These are phyloP conservation scores for Sycobia sp. DNA, from an alignment of 1,140 invertebrate genomes.

Conservation along the genomic window DNA sequence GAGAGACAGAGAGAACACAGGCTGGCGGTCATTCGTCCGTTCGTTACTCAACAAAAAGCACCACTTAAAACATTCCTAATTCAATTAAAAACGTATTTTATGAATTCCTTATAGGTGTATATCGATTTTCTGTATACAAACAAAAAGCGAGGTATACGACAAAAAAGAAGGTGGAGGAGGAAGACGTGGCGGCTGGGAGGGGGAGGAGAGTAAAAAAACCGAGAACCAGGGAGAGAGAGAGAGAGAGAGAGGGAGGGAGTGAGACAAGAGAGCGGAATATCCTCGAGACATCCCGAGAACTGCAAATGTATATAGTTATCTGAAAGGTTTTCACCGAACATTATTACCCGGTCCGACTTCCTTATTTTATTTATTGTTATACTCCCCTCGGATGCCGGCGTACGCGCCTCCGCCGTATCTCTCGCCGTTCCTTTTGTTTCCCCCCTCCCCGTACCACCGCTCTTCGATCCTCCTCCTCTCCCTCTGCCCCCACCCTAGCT, in stretches of 20 bases:
- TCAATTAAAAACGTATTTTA: slow-evolving; percentile 34
- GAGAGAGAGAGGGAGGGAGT: slow-evolving; percentile 9
- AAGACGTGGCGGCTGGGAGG: neutral
- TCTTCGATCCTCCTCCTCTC: slow-evolving; percentile 44
- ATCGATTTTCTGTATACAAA: slow-evolving; percentile 28
- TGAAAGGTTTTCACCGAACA: slow-evolving; percentile 36
- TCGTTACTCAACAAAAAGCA: slow-evolving; percentile 9
- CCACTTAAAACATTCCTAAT: slow-evolving; percentile 15
- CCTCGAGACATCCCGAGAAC: slow-evolving; percentile 27
- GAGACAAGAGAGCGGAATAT: too few relatives aligned
- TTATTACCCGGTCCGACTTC: slow-evolving; percentile 36
- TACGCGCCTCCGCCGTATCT: too few relatives aligned
- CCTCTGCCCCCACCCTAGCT: slow-evolving; percentile 41
- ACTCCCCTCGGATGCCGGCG: slow-evolving; percentile 24
- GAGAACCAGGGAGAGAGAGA: too few relatives aligned
- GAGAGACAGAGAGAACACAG: slow-evolving; percentile 1
- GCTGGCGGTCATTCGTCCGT: neutral
- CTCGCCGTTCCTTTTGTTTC: slow-evolving; percentile 30
- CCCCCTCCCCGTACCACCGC: slow-evolving; percentile 7
- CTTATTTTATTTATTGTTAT: slow-evolving; percentile 38
- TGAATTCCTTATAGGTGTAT: slow-evolving; percentile 12
- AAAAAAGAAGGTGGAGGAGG: neutral
- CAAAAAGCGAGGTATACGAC: neutral
- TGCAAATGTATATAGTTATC: slow-evolving; percentile 36
- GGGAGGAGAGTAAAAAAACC: too few relatives aligned